Evolutionary conservation across 2,888 invertebrate species (phyloP).

Genomic region (Drosophila rellima): DNA sequence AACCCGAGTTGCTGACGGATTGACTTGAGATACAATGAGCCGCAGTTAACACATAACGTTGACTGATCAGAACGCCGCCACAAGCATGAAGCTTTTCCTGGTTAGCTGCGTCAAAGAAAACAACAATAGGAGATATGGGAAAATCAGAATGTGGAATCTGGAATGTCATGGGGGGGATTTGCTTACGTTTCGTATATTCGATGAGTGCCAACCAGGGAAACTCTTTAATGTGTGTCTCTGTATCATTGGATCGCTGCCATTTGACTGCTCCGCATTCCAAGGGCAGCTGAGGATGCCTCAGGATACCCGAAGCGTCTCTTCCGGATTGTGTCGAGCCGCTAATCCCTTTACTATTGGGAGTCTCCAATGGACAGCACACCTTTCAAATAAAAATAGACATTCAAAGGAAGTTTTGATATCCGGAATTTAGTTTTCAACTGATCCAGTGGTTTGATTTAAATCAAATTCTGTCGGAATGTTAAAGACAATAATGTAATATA

Average conservation of each 20-base stretch:
- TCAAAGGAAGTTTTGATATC: neutral
- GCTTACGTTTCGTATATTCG: constrained; percentile 61
- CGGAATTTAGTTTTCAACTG: neutral
- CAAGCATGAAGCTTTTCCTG: constrained; percentile 67
- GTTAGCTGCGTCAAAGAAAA: constrained; percentile 35
- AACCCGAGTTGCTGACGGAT: constrained; percentile 19
- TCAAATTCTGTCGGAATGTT: too few species aligned
- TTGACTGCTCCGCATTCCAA: constrained; percentile 50
- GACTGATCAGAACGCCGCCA: constrained; percentile 68
- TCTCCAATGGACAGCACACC: constrained; percentile 60
- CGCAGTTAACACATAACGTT: constrained; percentile 66
- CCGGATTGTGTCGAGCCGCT: constrained; percentile 6
- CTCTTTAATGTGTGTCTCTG: constrained; percentile 63
- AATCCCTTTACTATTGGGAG: neutral
- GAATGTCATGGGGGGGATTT: too few species aligned
- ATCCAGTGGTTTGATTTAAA: neutral
- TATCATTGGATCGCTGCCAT: constrained; percentile 51
- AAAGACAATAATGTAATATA: too few species aligned
- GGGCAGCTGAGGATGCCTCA: constrained; percentile 55
- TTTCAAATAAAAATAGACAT: constrained; percentile 9
- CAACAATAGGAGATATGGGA: constrained; percentile 12
- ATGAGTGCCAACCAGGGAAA: constrained; percentile 69
- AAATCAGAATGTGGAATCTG: constrained; percentile 28
- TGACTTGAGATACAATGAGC: constrained; percentile 54
- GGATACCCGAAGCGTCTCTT: constrained; percentile 28